Base-by-base conservation (phyloP, 2,797 vertebrate genomes). In the Sebastes trivittatus region DNA sequence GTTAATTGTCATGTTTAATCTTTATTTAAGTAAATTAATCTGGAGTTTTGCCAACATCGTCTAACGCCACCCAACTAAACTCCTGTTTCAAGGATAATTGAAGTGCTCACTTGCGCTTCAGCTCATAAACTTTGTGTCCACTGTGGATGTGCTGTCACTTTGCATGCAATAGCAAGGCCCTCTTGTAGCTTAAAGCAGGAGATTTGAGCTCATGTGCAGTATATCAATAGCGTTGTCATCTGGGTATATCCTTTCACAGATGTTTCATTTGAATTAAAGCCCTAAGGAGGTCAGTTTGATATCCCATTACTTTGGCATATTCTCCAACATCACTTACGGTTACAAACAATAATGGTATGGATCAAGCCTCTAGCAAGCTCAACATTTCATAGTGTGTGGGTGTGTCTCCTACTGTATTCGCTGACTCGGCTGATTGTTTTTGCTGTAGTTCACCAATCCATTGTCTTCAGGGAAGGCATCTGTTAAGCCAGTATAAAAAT, bases 381-480 rank as follows among this genome's bases (percentile, higher is more conserved):
- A 55, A 32, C 8, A 22, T 18, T 6, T 74, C 14, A 4, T 3
- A 3, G 52, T 30, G 60, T 49, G 22, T 66, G 58, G 29, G 36
- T 38, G 36, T 55, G 8, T 23, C 52, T 61, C 63, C 22, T 72
- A 7, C 18, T 29, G 3, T 29, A 63, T 54, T 54, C 7, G 77
- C 74, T 80, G 77, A 86, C 64, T 68, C 16, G 1, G 66, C 46
- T 77, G 56, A 74, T 67, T 77, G 56, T 70, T 80, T 76, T 68
- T 55, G 55, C 65, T 49, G 46, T 36, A 30, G 62, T 69, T 30
- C 63, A 36, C 42, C 58, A 27, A 60, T 75, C 58, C 58, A 18
- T 72, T 72, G 77, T 74, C 73, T 68, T 42, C 30, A 70, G 71
- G 52, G 52, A 70, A 76, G 38, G 29, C 61, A 72, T 52, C 34